These are phyloP conservation scores for Meandrusa payeni DNA, from an alignment of 2,888 invertebrate species.

Conservation along the genomic window DNA sequence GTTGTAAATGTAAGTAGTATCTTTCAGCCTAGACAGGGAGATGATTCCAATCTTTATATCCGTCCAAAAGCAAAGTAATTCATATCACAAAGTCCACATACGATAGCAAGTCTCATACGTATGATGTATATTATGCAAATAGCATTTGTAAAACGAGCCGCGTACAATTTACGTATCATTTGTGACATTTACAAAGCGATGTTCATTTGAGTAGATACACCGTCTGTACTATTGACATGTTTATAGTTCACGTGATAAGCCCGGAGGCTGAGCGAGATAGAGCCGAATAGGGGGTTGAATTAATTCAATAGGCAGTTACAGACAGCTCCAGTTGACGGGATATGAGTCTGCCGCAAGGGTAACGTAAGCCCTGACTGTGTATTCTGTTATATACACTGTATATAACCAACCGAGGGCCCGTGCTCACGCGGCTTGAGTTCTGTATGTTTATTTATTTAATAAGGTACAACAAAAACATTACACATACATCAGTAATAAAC, in stretches of 20 bases:
- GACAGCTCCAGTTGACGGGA: constrained; percentile 18
- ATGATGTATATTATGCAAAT: no score
- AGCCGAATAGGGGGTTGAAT: constrained; percentile 19
- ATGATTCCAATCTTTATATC: no score
- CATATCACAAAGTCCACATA: no score
- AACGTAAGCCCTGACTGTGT: background rate
- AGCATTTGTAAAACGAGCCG: background rate
- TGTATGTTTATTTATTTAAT: no score
- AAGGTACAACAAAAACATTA: no score
- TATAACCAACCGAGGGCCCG: background rate
- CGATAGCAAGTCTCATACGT: no score
- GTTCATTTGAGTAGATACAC: constrained; percentile 13
- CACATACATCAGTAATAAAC: no score
- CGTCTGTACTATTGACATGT: constrained; percentile 27
- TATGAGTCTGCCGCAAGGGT: constrained; percentile 6
- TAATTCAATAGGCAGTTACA: constrained; percentile 24
- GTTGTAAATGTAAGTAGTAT: no score
- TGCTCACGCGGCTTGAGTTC: no score
- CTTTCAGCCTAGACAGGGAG: no score
- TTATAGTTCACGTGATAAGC: constrained; percentile 32
- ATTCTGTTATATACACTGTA: background rate
- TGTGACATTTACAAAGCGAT: constrained; percentile 14
- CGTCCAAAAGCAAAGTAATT: no score
- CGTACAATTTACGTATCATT: constrained; percentile 2
- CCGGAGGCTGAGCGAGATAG: constrained; percentile 28